Base-by-base conservation (phyloP, 2,113 vertebrate species). In the Nyctereutes procyonoides region DNA sequence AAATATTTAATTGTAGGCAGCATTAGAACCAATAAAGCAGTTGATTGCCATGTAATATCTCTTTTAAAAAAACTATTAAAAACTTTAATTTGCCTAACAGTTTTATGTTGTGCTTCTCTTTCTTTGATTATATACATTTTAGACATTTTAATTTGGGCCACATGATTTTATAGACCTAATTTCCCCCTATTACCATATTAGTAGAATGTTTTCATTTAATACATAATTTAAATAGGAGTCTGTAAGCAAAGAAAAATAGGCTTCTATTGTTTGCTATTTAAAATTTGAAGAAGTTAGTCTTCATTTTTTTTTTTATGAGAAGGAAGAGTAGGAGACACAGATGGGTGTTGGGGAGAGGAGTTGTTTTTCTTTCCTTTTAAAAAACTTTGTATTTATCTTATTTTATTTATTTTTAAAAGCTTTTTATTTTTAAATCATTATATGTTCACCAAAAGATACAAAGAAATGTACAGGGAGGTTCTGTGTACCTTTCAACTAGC, bases 71-170 rank as follows among this genome's bases (percentile, higher is more conserved):
- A 26, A 71, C 24, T 95, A 56, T 94, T 84, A 81, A 69, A 71
- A 95, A 69, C 65, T 96, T 96, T 96, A 87, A 97, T 96, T 96
- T 93, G 32, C 89, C 24, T 63, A 82, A 90, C 58, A 90, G 76
- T 95, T 96, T 96, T 92, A 65, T 92, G 38, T 79, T 87, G 16
- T 87, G 12, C 28, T 95, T 95, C n/a, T 4, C 14, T 96, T 91
- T 93, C 86, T 95, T 93, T 89, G 35, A 92, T 58, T 73, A 83
- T 93, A 15, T 89, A 95, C 96, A 93, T 65, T 89, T 93, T 38
- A 96, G 51, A 30, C 51, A 97, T 93, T 97, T 97, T 81, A 96
- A 97, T 92, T 93, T 88, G 35, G 38, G 24, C 17, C 13, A 93
- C 76, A 90, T 55, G 35, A 80, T 94, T 95, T 96, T 95, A 91